phyloP scores from a whole-genome alignment of 2,888 invertebrate genomes.

The Alviniconcha strummeri region DNA sequence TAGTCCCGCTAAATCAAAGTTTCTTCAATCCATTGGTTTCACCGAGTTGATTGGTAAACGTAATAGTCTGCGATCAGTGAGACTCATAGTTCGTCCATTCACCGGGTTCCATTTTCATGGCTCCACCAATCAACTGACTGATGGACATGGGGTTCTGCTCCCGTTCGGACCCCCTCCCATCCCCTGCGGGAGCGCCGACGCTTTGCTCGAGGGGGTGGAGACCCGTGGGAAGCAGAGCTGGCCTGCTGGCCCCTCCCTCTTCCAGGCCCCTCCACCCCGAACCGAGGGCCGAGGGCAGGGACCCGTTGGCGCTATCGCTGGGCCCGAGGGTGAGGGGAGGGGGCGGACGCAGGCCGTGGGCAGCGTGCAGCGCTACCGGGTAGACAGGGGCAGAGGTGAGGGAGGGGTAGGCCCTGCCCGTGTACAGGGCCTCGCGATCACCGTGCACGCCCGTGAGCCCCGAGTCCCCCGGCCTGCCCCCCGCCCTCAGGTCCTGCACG shows the following conservation, averaged over 20 bases:
- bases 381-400: conserved; percentile 13
- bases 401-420: conserved; percentile 6
- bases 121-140: conserved; percentile 43
- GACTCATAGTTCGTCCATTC: conserved; percentile 38
- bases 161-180: neutral
- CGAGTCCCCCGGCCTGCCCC: neutral
- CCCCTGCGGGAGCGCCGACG: neutral
- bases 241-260: neutral
- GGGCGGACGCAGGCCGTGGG: neutral
- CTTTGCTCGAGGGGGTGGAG: too few relatives aligned
- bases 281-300: neutral
- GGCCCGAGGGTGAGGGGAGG: neutral
- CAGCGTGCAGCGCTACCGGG: neutral
- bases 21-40: neutral
- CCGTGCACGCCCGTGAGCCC: neutral
- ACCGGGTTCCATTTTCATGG: conserved; percentile 41
- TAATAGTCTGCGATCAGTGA: neutral
- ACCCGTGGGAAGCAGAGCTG: neutral
- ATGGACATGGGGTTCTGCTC: conserved; percentile 32
- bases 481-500: neutral
- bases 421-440: conserved; percentile 10
- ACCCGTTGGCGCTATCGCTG: neutral
- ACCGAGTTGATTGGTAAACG: neutral
- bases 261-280: conserved; percentile 1
- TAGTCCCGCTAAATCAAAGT: too few relatives aligned